Evolutionary conservation across 2,113 vertebrate genomes (phyloP), one percentile per base, ranked within the genome.

Genomic region (Falco punctatus): DNA sequence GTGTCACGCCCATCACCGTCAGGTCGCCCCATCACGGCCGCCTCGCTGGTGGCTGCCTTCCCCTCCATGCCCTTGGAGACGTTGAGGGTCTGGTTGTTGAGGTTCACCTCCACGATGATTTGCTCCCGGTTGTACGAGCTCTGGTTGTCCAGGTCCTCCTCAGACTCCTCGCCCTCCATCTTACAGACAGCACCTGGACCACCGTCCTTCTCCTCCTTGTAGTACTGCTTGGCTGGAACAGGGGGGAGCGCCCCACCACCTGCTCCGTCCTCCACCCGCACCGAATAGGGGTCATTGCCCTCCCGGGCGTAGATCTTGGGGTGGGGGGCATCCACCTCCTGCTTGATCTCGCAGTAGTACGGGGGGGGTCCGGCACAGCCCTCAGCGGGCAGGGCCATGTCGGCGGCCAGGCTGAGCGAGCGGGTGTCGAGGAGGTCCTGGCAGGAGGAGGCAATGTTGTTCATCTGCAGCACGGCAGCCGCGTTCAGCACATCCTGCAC

Each of bases 91-190:
- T 99, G 99, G 97, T 99, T 99, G 98, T 99, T 99, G 90, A 99
- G 98, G 96, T 99, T 99, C 94, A 99, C 99, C 98, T 99, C 99
- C 71, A 99, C 99, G 0, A 99, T 99, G 97, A 99, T 99, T 97
- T 99, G 99, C 89, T 99, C 99, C 21, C 98, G 94, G 93, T 98
- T 99, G 95, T 98, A 99, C 6, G 98, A 98, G 51, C 96, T 74
- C 80, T 98, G 98, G 79, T 94, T 92, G 14, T 98, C 98, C 8
- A 98, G 74, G 22, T 97, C 97, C 81, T 97, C 97, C 78, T 98
- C 99, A 0, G 98, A 92, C 78, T 98, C 98, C 46, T 97, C 98
- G 0, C 98, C 98, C 72, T 99, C 99, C 66, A 98, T 96, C 96
- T 99, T 99, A 84, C 99, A 99, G 44, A 98, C 79, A 9, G 97